These are phyloP conservation scores for Piscicola geometra DNA, from an alignment of 2,888 invertebrate species.

Conservation along the genomic window DNA sequence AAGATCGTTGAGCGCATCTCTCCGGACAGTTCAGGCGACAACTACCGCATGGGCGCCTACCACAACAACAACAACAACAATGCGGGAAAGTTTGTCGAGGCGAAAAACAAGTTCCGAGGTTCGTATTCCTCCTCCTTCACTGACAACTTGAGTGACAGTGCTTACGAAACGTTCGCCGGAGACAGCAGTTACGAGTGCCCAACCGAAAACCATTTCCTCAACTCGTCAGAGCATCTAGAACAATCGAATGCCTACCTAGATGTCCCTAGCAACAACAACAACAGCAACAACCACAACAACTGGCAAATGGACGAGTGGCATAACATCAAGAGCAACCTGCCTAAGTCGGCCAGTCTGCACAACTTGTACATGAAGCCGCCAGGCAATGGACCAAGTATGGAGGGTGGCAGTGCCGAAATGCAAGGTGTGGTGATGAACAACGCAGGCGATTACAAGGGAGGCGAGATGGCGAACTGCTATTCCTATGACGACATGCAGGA, in stretches of 20 bases:
- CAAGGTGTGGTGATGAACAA: neutral
- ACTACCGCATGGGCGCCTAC: slow-evolving; percentile 7
- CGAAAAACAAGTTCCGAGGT: slow-evolving; percentile 14
- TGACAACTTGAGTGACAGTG: slow-evolving; percentile 33
- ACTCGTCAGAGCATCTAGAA: neutral
- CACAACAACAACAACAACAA: no score
- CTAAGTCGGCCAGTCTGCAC: neutral
- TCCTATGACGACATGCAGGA: slow-evolving; percentile 17
- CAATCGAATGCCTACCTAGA: slow-evolving; percentile 22
- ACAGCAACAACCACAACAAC: no score
- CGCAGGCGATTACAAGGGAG: neutral
- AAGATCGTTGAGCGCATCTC: slow-evolving; percentile 37
- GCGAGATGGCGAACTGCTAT: slow-evolving; percentile 15
- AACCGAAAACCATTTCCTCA: slow-evolving; percentile 22
- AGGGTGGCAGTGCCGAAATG: neutral
- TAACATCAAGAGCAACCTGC: neutral
- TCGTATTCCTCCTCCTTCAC: slow-evolving; percentile 22
- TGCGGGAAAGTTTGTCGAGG: neutral
- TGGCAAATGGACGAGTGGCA: slow-evolving; percentile 18
- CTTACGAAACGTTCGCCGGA: slow-evolving; percentile 34
- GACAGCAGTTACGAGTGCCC: slow-evolving; percentile 30
- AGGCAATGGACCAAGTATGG: neutral
- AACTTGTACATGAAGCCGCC: neutral
- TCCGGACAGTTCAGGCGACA: slow-evolving; percentile 27
- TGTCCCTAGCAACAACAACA: slow-evolving; percentile 20